phyloP scores from a whole-genome alignment of 2,797 vertebrate genomes.

The Diceros bicornis region DNA sequence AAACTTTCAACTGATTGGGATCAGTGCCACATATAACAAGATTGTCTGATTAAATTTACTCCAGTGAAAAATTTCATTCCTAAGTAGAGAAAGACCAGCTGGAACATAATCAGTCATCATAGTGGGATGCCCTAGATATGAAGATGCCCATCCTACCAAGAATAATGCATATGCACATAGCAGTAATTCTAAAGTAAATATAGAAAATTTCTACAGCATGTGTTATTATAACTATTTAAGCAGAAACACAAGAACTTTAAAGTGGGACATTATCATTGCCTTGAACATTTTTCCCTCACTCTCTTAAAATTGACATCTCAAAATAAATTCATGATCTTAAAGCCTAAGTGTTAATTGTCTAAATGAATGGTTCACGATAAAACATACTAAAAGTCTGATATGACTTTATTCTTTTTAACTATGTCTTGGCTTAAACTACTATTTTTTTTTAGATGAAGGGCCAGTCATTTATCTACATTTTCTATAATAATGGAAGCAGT shows the following conservation, averaged over 20 bases:
- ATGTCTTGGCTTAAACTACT: constrained; percentile 4
- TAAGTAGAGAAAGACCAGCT: constrained; percentile 87
- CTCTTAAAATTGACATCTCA: constrained; percentile 81
- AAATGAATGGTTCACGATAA: constrained; percentile 46
- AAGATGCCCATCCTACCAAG: constrained; percentile 86
- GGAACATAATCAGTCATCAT: constrained; percentile 85
- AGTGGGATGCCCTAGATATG: constrained; percentile 86
- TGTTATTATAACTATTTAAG: constrained; percentile 86
- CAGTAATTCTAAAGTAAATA: constrained; percentile 86
- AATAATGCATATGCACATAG: constrained; percentile 86
- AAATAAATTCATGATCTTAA: constrained; percentile 79
- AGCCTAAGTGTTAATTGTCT: constrained; percentile 71
- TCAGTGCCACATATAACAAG: constrained; percentile 83
- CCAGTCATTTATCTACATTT: neutral
- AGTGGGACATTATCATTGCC: constrained; percentile 84
- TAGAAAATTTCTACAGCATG: constrained; percentile 85
- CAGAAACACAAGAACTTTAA: constrained; percentile 84
- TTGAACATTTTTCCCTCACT: constrained; percentile 71
- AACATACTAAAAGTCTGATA: constrained; percentile 44
- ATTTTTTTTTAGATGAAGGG: neutral
- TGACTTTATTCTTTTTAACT: constrained; percentile 49
- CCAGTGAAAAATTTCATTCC: constrained; percentile 84
- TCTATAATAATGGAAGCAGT: neutral
- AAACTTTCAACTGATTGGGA: constrained; percentile 83
- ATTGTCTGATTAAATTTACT: constrained; percentile 87